phyloP scores from a whole-genome alignment of 92 coral and sea anemone species.

The Heliopora coerulea region DNA sequence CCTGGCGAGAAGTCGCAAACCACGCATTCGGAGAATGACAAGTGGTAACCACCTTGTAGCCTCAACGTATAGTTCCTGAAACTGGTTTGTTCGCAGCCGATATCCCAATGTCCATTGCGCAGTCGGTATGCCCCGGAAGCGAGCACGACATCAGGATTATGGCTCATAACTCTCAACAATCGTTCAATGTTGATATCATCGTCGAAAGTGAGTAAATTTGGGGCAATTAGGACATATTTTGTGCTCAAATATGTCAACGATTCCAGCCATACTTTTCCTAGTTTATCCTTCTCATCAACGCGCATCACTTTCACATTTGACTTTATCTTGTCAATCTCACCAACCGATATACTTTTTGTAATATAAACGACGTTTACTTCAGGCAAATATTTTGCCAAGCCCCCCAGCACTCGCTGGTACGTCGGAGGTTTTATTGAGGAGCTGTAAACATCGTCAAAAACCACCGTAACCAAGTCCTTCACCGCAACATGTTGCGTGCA shows the following conservation, averaged over 20 bases:
- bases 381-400: conserved; percentile 57
- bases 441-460: conserved; percentile 54
- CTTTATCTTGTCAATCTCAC: background rate
- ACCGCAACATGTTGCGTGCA: conserved; percentile 68
- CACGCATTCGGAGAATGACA: conserved; percentile 78
- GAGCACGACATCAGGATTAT: conserved; percentile 60
- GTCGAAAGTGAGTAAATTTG: conserved; percentile 59
- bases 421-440: conserved; percentile 39
- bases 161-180: conserved; percentile 70
- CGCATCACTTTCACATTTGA: conserved; percentile 2
- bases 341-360: conserved; percentile 18
- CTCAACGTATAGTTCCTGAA: conserved; percentile 81
- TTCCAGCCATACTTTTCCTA: conserved; percentile 16
- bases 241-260: conserved; percentile 47
- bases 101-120: conserved; percentile 82
- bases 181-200: conserved; percentile 50
- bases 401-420: conserved; percentile 40
- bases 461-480: conserved; percentile 59
- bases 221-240: conserved; percentile 70
- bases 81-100: conserved; percentile 84
- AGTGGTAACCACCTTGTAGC: conserved; percentile 77
- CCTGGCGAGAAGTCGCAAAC: conserved; percentile 86
- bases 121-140: conserved; percentile 84
- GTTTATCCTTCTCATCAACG: background rate
- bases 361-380: conserved; percentile 55